Conservation (phyloP, 2,888 invertebrate genomes). For the Isotomurus palustris region DNA sequence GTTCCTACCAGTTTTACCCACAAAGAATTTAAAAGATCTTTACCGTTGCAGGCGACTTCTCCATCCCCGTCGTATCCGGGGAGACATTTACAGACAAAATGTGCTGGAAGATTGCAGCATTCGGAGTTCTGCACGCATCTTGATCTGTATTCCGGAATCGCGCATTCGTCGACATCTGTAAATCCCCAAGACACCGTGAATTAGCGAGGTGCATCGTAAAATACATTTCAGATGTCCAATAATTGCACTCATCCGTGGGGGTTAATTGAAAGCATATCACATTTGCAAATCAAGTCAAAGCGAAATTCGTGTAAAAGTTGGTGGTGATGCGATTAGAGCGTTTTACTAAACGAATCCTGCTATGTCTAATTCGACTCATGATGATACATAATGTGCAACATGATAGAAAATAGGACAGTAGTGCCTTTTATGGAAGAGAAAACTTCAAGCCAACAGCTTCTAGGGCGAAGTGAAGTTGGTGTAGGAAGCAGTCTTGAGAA, state of each 20-base stretch:
- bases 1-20: too few species aligned
- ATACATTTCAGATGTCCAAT: too few species aligned
- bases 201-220: not conserved
- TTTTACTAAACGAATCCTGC: not conserved
- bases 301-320: not conserved
- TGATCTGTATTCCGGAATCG: slow-evolving; percentile 74
- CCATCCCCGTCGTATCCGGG: slow-evolving; percentile 88
- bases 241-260: too few species aligned
- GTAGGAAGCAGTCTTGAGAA: too few species aligned
- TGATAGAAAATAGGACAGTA: slow-evolving; percentile 6
- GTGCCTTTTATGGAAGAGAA: slow-evolving; percentile 12
- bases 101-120: slow-evolving; percentile 89
- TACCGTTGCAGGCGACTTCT: slow-evolving; percentile 78
- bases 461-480: slow-evolving; percentile 1
- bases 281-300: too few species aligned
- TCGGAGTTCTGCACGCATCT: slow-evolving; percentile 87
- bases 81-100: slow-evolving; percentile 90
- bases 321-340: not conserved
- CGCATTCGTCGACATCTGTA: slow-evolving; percentile 89
- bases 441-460: slow-evolving; percentile 2
- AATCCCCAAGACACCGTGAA: slow-evolving; percentile 21
- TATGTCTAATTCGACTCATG: too few species aligned
- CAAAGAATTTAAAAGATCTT: too few species aligned
- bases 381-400: too few species aligned
- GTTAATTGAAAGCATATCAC: too few species aligned